phyloP scores from a whole-genome alignment of 2,113 vertebrate species.

The Spermophilus dauricus region DNA sequence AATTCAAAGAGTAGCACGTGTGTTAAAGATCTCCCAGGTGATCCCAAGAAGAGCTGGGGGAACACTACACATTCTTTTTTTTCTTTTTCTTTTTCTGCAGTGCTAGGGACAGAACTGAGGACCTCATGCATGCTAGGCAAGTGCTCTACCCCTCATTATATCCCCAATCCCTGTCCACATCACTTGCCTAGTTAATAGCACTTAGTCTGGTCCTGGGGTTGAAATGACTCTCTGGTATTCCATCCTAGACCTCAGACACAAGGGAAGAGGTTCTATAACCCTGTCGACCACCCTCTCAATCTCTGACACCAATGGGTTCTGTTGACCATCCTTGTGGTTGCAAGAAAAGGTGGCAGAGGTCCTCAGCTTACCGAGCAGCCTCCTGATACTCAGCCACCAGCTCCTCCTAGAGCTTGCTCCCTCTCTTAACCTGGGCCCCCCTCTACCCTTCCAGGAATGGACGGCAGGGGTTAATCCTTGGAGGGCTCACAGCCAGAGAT shows the following conservation, averaged over 20 bases:
- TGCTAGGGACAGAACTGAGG: background rate
- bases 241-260: background rate
- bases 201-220: background rate
- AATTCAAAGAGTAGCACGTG: background rate
- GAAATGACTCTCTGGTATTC: background rate
- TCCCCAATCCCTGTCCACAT: rapidly evolving
- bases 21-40: background rate
- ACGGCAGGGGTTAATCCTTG: background rate
- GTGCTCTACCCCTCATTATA: background rate
- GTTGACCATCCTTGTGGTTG: background rate
- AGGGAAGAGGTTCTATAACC: background rate
- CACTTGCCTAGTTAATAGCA: background rate
- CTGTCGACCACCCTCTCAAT: background rate
- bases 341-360: background rate
- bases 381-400: background rate
- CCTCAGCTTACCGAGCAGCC: background rate
- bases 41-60: background rate
- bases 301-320: background rate
- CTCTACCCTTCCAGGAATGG: background rate
- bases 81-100: background rate
- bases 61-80: rapidly evolving
- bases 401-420: background rate
- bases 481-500: background rate
- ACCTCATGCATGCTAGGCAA: background rate
- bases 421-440: background rate